Evolutionary conservation across 1,140 invertebrate genomes (phyloP), one percentile per base, ranked within the genome.

Genomic region (Bacillus rossius): DNA sequence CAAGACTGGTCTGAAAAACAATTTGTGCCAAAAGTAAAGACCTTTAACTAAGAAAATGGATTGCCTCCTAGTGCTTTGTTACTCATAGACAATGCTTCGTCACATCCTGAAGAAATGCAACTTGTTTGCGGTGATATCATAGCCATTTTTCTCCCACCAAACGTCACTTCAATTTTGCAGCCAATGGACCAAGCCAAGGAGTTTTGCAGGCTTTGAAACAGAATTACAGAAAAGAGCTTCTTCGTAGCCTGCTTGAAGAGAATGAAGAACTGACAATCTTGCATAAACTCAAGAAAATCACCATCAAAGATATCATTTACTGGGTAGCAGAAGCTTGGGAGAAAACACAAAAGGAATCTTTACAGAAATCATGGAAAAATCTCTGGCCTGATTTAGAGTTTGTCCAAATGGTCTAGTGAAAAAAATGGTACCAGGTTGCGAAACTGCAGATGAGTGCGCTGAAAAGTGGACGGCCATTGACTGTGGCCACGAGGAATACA

Each of bases 111-210:
- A 51, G 56, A n/a, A 17, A 23, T 51, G 19, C 8, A 58, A 38
- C 55, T 55, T 13, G 37, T 43, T 29, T 16, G 41, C 37, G 55
- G 57, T 25, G 20, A 59, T 47, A 69, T 73, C 58, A 69, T 64
- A 61, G 65, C 66, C 29, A 69, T 71, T 64, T 75, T 70, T 69
- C 60, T 76, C 57, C 71, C 73, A 52, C 68, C 71, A 61, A 75
- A 75, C 56, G 66, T 67, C 40, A 73, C 69, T 51, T 61, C 73
- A 50, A 62, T 69, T 41, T 72, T 75, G 41, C 71, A 71, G 64
- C 67, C 70, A 41, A 73, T 75, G 67, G 66, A 76, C 56, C 70
- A 73, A 65, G 42, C 56, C 70, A 73, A 65, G 42, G 42, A n/a
- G 57, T 59, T 22, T 41, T 55, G 16, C 34, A 37, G 20, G 26